Base-by-base conservation (phyloP, 2,888 invertebrate species). In the Ganaspis brasiliensis region DNA sequence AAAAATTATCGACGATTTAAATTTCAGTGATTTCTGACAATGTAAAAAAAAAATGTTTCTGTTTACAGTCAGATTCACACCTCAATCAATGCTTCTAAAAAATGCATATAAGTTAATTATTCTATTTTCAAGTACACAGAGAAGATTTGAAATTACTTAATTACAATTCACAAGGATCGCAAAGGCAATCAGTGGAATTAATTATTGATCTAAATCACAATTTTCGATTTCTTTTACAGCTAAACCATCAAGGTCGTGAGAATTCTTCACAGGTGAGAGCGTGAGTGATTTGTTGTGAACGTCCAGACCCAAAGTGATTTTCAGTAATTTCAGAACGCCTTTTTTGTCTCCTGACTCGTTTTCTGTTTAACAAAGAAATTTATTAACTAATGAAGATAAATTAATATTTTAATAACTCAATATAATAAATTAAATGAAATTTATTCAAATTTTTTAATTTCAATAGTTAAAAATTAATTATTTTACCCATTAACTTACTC, bases 281-380 rank as follows among this genome's bases (percentile, higher is more conserved):
- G 87, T 84, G 16, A 87, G 49, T 14, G 87, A 84, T 81, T 86
- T 89, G 71, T 83, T 88, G 40, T 81, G 92, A 85, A 74, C 92
- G 85, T 78, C 93, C 91, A 96, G 92, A 0, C 96, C 96, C 49
- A 97, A 92, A 0, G 96, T 96, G 85, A 96, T 95, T 67, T 97
- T 97, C 75, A 98, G 92, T 82, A 98, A 92, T 79, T 96, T 94
- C 14, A 96, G 94, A 9, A 97, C 96, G 85, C 96, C 96, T 90
- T 95, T 96, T 82, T 95, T 95, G 85, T 96, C 96, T 3, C 94
- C 93, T 40, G 93, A 93, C 83, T 96, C 96, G 79, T 95, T 95
- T 91, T 95, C 95, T 95, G 92, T 10, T 92, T 92, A 40, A 19
- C 2, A 9, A 56, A 72, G 12, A 40, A 14, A 16, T 16, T 31